A percentile compares a stretch with the other conserved stretches of the same genome.
phyloP scores from a whole-genome alignment of 1,140 invertebrate genomes.

The Liolophura sinensis region DNA sequence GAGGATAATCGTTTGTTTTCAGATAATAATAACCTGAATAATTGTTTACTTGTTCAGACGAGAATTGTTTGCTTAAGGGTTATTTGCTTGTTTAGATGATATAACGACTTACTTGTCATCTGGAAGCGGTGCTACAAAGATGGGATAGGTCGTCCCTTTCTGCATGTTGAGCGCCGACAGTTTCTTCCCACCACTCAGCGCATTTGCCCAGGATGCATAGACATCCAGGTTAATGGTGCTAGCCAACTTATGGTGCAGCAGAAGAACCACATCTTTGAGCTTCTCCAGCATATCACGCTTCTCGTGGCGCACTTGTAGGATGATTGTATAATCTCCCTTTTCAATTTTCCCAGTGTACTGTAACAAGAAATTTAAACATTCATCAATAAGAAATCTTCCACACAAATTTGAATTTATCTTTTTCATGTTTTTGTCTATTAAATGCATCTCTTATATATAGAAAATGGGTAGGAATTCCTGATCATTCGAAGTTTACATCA shows the following conservation, averaged over 20 bases:
- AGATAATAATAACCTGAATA: too few species aligned
- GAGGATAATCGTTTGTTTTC: too few species aligned
- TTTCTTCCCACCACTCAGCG: constrained; percentile 76
- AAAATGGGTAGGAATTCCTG: too few species aligned
- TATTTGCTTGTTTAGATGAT: too few species aligned
- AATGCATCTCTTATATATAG: too few species aligned
- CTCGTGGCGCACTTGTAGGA: constrained; percentile 87
- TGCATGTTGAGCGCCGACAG: constrained; percentile 66
- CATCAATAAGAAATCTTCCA: too few species aligned
- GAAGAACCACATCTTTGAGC: constrained; percentile 73
- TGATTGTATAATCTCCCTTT: constrained; percentile 91
- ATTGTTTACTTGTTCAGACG: too few species aligned
- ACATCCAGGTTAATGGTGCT: constrained; percentile 75
- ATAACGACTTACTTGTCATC: constrained; percentile 80
- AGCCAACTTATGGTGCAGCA: constrained; percentile 77
- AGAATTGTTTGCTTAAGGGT: too few species aligned
- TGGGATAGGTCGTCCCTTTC: constrained; percentile 67
- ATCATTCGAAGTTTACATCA: too few species aligned
- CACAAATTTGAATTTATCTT: too few species aligned
- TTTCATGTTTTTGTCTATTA: background rate
- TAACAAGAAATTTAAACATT: constrained; percentile 44
- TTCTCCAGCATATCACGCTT: constrained; percentile 84
- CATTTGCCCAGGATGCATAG: constrained; percentile 67
- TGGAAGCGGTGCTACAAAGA: constrained; percentile 76
- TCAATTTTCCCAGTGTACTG: constrained; percentile 87